These are phyloP conservation scores for Lerista edwardsae DNA, from an alignment of 2,797 vertebrate genomes.

Conservation along the genomic window DNA sequence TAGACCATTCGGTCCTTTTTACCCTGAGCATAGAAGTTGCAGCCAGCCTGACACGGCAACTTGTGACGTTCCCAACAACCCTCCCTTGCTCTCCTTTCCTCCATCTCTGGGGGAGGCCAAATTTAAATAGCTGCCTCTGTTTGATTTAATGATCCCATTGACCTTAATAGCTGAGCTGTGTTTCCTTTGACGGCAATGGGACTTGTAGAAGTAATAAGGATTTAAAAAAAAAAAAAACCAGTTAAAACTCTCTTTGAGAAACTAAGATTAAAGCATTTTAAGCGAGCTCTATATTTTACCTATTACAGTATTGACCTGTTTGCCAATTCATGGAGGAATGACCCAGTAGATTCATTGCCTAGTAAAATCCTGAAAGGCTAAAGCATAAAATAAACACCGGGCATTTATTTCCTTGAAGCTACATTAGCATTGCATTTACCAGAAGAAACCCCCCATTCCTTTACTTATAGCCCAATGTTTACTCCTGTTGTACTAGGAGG, in stretches of 20 bases:
- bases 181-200: too few species aligned
- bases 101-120: neutral
- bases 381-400: slow-evolving; percentile 3
- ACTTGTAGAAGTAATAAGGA: neutral
- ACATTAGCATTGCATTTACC: neutral
- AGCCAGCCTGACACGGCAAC: neutral
- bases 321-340: neutral
- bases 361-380: slow-evolving; percentile 15
- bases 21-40: neutral
- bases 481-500: too few species aligned
- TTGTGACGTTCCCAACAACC: neutral
- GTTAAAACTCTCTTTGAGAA: neutral
- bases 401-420: slow-evolving; percentile 1
- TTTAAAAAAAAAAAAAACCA: neutral
- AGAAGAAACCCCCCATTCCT: neutral
- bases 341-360: slow-evolving; percentile 20
- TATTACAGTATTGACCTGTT: slow-evolving; percentile 7
- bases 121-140: neutral
- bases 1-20: too few species aligned
- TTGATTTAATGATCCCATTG: slow-evolving; percentile 8
- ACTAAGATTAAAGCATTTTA: neutral
- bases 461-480: neutral
- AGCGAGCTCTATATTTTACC: slow-evolving; percentile 18
- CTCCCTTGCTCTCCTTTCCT: neutral
- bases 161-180: neutral